Conservation (phyloP, 2,888 invertebrate genomes). For the Antheraea assamensis region DNA sequence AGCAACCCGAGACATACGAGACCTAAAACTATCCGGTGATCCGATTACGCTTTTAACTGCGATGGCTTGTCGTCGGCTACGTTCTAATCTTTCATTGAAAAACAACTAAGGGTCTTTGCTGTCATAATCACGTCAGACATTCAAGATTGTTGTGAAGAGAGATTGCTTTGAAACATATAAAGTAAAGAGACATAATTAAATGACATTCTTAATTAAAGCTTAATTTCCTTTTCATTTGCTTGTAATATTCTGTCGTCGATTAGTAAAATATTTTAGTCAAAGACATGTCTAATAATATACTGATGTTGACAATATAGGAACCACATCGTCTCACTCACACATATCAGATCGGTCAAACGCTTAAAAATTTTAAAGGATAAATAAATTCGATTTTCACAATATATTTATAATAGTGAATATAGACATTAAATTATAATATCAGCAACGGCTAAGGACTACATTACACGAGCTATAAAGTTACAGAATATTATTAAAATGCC, state of each 20-base stretch:
- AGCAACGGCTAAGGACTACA: too few relatives aligned
- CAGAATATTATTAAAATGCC: too few relatives aligned
- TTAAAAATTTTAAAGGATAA: too few relatives aligned
- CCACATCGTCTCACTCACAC: too few relatives aligned
- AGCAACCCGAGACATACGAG: background rate
- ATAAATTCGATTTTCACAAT: too few relatives aligned
- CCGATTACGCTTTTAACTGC: constrained; percentile 7
- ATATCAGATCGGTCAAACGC: too few relatives aligned
- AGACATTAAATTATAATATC: too few relatives aligned
- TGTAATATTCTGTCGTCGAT: background rate
- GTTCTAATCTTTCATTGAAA: constrained; percentile 7
- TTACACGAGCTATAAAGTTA: too few relatives aligned
- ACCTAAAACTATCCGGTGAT: constrained; percentile 8
- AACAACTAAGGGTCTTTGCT: background rate
- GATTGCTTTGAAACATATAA: background rate
- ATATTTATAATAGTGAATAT: too few relatives aligned
- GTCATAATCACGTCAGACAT: background rate
- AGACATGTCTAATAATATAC: background rate
- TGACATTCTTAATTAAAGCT: background rate
- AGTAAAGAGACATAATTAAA: background rate
- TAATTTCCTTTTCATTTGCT: background rate
- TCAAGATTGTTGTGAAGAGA: constrained; percentile 36
- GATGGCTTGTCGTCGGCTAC: background rate
- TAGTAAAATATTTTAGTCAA: background rate
- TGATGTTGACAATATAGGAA: background rate